A percentile compares a stretch with the other conserved stretches of the same genome.
Conservation (phyloP, 2,113 vertebrate genomes). For the Paradoxurus hermaphroditus region DNA sequence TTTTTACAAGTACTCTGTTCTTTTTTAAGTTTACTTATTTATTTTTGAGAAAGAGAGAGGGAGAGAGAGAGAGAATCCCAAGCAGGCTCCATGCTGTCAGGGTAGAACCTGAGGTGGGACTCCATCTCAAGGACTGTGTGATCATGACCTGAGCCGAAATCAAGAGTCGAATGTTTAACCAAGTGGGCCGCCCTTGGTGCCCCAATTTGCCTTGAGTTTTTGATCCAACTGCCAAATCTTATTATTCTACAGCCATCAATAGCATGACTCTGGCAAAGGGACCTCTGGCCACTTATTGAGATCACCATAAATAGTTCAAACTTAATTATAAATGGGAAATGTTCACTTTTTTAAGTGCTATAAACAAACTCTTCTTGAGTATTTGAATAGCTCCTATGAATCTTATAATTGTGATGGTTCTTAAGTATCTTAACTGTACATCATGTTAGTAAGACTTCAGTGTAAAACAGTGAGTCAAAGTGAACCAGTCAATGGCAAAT, state of each 20-base stretch:
- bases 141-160: too few species aligned
- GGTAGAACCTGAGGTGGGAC: too few species aligned
- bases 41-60: too few species aligned
- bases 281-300: not conserved
- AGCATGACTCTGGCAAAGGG: not conserved
- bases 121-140: too few species aligned
- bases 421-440: not conserved
- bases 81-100: too few species aligned
- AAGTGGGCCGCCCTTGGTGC: too few species aligned
- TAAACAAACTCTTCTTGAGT: not conserved
- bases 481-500: not conserved
- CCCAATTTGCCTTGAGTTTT: not conserved
- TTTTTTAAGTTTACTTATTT: too few species aligned
- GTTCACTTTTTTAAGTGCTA: not conserved
- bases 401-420: not conserved
- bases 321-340: not conserved
- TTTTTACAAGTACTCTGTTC: too few species aligned
- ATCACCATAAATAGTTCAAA: not conserved
- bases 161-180: too few species aligned
- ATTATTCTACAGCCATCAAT: not conserved
- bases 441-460: not conserved
- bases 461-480: not conserved
- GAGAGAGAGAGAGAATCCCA: too few species aligned
- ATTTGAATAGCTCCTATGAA: not conserved
- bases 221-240: slow-evolving; percentile 17